phyloP scores from a whole-genome alignment of 2,113 vertebrate species.

The Muntiacus reevesi region DNA sequence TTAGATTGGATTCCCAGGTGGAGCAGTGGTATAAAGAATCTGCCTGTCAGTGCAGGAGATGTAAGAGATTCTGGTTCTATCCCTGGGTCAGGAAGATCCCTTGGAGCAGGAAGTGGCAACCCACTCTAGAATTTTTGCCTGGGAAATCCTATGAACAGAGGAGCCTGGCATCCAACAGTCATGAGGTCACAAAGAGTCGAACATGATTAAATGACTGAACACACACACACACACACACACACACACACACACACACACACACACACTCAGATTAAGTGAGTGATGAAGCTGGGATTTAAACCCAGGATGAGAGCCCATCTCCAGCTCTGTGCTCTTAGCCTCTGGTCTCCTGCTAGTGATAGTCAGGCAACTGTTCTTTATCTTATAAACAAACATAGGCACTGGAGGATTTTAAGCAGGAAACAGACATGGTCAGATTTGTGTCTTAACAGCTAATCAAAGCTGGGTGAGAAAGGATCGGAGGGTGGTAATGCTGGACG shows the following conservation, averaged over 20 bases:
- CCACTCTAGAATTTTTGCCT: background rate
- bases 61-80: background rate
- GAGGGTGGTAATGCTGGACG: background rate
- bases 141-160: background rate
- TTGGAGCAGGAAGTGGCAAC: background rate
- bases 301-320: background rate
- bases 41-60: background rate
- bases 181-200: background rate
- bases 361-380: background rate
- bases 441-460: background rate
- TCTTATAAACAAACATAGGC: background rate
- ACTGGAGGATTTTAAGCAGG: background rate
- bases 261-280: background rate
- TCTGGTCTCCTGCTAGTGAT: background rate
- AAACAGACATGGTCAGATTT: background rate
- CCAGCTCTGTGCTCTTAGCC: background rate
- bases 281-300: background rate
- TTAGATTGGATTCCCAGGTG: background rate
- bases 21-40: background rate
- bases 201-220: background rate
- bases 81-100: background rate
- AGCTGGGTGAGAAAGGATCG: background rate
- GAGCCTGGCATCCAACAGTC: background rate
- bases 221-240: background rate
- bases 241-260: background rate